phyloP scores from a whole-genome alignment of 2,113 vertebrate genomes.

The Callionymus lyra region DNA sequence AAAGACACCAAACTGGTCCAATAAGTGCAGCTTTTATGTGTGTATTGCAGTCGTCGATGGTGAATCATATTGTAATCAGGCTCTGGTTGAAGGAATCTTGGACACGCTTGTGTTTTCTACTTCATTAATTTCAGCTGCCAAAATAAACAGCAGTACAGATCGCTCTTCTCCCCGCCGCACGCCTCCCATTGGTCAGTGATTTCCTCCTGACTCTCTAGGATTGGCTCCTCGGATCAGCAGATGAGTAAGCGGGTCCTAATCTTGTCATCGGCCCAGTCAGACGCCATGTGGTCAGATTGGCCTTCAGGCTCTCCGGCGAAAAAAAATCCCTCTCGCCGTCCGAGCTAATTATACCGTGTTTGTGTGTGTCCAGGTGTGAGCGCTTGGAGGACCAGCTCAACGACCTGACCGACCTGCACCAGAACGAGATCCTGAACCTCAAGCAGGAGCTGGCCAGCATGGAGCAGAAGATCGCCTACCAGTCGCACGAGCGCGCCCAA shows the following conservation, averaged over 20 bases:
- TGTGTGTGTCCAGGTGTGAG: constrained; percentile 75
- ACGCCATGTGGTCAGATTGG: constrained; percentile 28
- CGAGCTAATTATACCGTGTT: constrained; percentile 26
- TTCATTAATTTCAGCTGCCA: constrained; percentile 11
- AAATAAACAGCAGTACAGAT: constrained; percentile 28
- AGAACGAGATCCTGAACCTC: constrained; percentile 96
- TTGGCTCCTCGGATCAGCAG: constrained; percentile 48
- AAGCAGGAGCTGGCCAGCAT: constrained; percentile 97
- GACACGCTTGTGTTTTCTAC: no score
- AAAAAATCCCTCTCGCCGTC: constrained; percentile 26
- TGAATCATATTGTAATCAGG: no score
- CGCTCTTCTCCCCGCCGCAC: constrained; percentile 10
- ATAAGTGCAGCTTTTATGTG: no score
- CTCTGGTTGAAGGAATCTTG: no score
- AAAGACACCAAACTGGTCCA: no score
- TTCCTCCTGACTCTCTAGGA: constrained; percentile 12
- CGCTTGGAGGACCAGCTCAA: constrained; percentile 94
- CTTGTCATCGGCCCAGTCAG: constrained; percentile 33
- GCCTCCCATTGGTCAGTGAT: constrained; percentile 17
- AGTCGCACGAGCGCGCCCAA: constrained; percentile 85
- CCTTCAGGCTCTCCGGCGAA: constrained; percentile 17
- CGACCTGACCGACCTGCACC: constrained; percentile 94
- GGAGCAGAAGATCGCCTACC: constrained; percentile 99
- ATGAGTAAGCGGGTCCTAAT: constrained; percentile 42
- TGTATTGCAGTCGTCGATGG: no score